Percentiles rank a stretch among this genome's conserved stretches.
Evolutionary conservation across 1,140 invertebrate genomes (phyloP).

Genomic region (Diorhabda elongata): DNA sequence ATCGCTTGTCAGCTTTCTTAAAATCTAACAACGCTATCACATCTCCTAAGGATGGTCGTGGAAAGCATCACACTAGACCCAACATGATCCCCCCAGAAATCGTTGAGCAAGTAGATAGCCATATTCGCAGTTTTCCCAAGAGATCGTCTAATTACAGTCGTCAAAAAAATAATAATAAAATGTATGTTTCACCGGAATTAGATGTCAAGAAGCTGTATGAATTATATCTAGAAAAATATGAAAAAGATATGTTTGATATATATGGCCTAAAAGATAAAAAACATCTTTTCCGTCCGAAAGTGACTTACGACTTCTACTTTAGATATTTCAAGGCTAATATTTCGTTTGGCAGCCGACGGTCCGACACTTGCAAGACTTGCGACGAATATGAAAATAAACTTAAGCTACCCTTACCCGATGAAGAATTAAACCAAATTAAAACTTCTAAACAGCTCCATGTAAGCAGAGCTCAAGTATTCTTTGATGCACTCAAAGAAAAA

Average conservation of each 20-base stretch:
- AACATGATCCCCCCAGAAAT: no score
- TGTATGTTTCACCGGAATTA: conserved; percentile 4
- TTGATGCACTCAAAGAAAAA: conserved; percentile 20
- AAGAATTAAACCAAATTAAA: conserved; percentile 6
- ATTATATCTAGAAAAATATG: conserved; percentile 9
- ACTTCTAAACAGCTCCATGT: conserved; percentile 4
- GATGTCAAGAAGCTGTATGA: conserved; percentile 9
- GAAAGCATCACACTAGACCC: no score
- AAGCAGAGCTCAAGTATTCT: conserved; percentile 14
- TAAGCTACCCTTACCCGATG: background rate
- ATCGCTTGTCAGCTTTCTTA: no score
- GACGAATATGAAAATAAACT: conserved; percentile 12
- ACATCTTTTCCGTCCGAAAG: conserved; percentile 7
- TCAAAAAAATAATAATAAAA: no score
- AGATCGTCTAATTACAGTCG: no score
- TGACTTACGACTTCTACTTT: conserved; percentile 17
- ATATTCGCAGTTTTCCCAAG: no score
- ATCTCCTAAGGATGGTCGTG: no score
- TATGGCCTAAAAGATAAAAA: background rate
- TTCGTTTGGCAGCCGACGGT: conserved; percentile 6
- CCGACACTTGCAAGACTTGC: conserved; percentile 10
- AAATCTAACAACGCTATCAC: no score
- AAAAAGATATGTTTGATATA: background rate
- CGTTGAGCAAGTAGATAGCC: no score
- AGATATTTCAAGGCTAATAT: conserved; percentile 18